phyloP scores from a whole-genome alignment of 1,140 invertebrate genomes.

The Scaptomyza hsui region DNA sequence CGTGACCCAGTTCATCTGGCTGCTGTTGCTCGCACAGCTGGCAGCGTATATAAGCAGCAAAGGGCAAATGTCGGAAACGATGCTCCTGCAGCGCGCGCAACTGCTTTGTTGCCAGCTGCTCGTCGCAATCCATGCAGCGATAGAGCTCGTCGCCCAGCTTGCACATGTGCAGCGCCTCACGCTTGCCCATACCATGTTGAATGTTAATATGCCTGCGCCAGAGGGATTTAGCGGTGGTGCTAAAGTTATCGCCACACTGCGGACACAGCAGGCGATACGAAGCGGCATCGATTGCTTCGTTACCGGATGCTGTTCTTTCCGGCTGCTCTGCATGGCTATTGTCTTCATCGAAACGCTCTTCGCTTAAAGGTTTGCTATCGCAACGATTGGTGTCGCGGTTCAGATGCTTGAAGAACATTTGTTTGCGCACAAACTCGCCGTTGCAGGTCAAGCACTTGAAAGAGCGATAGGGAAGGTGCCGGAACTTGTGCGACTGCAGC shows the following conservation, averaged over 20 bases:
- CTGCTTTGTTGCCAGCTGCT: slow-evolving; percentile 62
- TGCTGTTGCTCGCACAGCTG: slow-evolving; percentile 47
- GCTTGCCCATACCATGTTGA: slow-evolving; percentile 54
- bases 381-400: slow-evolving; percentile 75
- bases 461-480: slow-evolving; percentile 76
- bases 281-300: slow-evolving; percentile 18
- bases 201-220: slow-evolving; percentile 76
- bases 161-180: slow-evolving; percentile 57
- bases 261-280: slow-evolving; percentile 64
- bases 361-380: slow-evolving; percentile 41
- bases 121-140: slow-evolving; percentile 67
- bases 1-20: slow-evolving; percentile 1
- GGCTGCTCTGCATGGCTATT: slow-evolving; percentile 4
- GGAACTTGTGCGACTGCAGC: slow-evolving; percentile 79
- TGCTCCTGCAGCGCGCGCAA: slow-evolving; percentile 64
- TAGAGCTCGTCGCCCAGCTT: slow-evolving; percentile 60
- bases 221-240: slow-evolving; percentile 31
- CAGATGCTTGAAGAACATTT: slow-evolving; percentile 82
- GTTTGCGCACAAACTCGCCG: slow-evolving; percentile 76
- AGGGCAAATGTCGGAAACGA: slow-evolving; percentile 69
- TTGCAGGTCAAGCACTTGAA: slow-evolving; percentile 73
- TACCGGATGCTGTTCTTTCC: not conserved
- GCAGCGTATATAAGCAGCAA: slow-evolving; percentile 70
- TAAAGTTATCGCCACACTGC: slow-evolving; percentile 70
- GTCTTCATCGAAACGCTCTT: slow-evolving; percentile 2